Percentiles rank a stretch among this genome's conserved stretches.
These are phyloP conservation scores for Propsilocerus akamusi DNA, from an alignment of 1,140 invertebrate genomes.

Conservation along the genomic window DNA sequence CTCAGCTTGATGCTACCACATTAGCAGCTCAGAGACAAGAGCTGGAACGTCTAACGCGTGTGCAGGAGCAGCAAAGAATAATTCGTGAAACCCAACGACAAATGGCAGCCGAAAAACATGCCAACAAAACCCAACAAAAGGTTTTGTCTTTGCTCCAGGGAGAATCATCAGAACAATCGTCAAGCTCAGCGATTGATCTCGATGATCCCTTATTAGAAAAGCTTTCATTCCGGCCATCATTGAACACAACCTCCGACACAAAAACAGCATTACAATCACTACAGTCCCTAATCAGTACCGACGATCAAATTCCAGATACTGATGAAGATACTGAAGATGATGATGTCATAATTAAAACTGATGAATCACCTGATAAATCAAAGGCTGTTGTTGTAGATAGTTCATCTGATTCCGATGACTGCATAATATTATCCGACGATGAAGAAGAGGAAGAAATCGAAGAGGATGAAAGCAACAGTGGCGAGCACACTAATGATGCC, in stretches of 20 bases:
- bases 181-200: not conserved
- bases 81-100: constrained; percentile 40
- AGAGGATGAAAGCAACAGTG: constrained; percentile 44
- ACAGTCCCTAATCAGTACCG: constrained; percentile 15
- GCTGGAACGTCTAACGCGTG: constrained; percentile 64
- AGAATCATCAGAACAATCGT: constrained; percentile 27
- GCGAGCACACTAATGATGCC: constrained; percentile 75
- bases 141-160: constrained; percentile 50
- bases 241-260: constrained; percentile 12
- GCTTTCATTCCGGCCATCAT: constrained; percentile 26
- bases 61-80: constrained; percentile 64
- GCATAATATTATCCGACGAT: constrained; percentile 51
- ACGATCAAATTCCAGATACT: constrained; percentile 17
- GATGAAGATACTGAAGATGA: constrained; percentile 25
- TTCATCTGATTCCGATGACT: constrained; percentile 55
- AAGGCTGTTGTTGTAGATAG: constrained; percentile 45
- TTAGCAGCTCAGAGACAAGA: constrained; percentile 84
- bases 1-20: constrained; percentile 78
- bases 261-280: constrained; percentile 15
- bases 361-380: constrained; percentile 12
- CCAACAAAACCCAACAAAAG: constrained; percentile 43
- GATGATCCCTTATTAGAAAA: constrained; percentile 28
- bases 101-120: constrained; percentile 11
- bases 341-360: constrained; percentile 28
- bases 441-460: constrained; percentile 38